Percentiles rank a stretch among this genome's conserved stretches.
phyloP scores from a whole-genome alignment of 2,888 invertebrate genomes.

The Chouioia cunea region DNA sequence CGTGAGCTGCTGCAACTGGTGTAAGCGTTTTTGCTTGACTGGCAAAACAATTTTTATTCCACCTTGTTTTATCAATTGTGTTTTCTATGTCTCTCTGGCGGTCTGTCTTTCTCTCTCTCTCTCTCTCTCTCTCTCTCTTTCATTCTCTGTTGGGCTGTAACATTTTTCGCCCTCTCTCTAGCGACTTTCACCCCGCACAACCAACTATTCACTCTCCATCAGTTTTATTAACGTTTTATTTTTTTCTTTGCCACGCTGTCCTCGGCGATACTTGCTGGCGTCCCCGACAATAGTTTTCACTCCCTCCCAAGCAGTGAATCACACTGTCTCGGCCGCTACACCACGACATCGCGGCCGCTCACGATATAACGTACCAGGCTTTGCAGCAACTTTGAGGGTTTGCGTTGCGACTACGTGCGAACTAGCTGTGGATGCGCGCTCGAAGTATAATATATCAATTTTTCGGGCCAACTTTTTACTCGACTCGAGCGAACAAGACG shows the following conservation, averaged over 20 bases:
- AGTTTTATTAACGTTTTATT: slow-evolving; percentile 40
- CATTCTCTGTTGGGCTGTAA: background rate
- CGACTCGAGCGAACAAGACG: slow-evolving; percentile 52
- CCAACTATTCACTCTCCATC: slow-evolving; percentile 27
- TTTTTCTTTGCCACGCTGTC: slow-evolving; percentile 15
- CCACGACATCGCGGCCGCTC: slow-evolving; percentile 41
- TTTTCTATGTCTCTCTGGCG: background rate
- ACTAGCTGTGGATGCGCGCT: slow-evolving; percentile 16
- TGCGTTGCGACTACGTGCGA: background rate
- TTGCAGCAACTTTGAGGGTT: slow-evolving; percentile 4
- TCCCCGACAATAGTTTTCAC: slow-evolving; percentile 60
- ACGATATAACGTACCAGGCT: too few relatives aligned
- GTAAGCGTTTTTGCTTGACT: slow-evolving; percentile 41
- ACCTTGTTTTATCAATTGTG: slow-evolving; percentile 39
- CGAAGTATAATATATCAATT: slow-evolving; percentile 64
- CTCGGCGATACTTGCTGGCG: slow-evolving; percentile 47
- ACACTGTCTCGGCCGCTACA: slow-evolving; percentile 39
- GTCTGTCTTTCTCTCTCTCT: background rate
- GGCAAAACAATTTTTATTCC: slow-evolving; percentile 49
- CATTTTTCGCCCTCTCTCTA: too few relatives aligned
- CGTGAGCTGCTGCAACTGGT: background rate
- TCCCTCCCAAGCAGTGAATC: slow-evolving; percentile 60
- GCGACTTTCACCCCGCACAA: background rate
- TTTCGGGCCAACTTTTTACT: slow-evolving; percentile 59
- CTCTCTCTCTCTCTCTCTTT: slow-evolving; percentile 8